Evolutionary conservation across 2,888 invertebrate genomes (phyloP).

Genomic region (Eupithecia inturbata): DNA sequence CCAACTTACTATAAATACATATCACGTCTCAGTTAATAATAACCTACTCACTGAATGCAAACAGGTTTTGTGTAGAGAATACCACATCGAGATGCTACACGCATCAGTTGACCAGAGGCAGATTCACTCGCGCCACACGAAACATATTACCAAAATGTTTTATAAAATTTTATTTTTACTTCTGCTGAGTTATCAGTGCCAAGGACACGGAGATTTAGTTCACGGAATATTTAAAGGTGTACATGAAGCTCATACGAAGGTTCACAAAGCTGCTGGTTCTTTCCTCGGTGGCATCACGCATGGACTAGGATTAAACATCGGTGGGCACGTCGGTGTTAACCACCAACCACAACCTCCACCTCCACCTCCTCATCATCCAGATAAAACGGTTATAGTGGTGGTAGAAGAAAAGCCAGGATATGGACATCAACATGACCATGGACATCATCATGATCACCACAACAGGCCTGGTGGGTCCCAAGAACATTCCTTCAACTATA

Average conservation of each 20-base stretch:
- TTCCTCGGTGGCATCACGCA: conserved; percentile 58
- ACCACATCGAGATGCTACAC: conserved; percentile 50
- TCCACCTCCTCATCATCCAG: conserved; percentile 41
- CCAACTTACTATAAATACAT: neutral
- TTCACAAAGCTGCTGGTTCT: conserved; percentile 58
- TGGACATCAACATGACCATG: conserved; percentile 22
- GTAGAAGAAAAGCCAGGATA: conserved; percentile 48
- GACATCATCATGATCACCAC: conserved; percentile 31
- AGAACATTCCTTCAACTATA: conserved; percentile 29
- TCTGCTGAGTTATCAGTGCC: conserved; percentile 47
- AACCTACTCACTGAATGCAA: conserved; percentile 43
- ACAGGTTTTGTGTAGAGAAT: conserved; percentile 53
- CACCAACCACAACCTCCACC: conserved; percentile 32
- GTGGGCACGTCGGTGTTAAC: conserved; percentile 47
- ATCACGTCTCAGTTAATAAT: conserved; percentile 31
- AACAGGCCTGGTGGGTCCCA: conserved; percentile 26
- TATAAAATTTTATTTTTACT: conserved; percentile 48
- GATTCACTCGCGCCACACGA: conserved; percentile 41
- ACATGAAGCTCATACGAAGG: conserved; percentile 50
- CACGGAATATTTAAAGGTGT: conserved; percentile 54
- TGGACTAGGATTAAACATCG: conserved; percentile 52
- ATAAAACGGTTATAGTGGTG: conserved; percentile 55
- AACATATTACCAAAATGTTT: conserved; percentile 27
- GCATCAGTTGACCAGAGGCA: conserved; percentile 53
- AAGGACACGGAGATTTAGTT: conserved; percentile 47